Conservation (phyloP, 2,888 invertebrate species). For the Tetragonisca angustula region DNA sequence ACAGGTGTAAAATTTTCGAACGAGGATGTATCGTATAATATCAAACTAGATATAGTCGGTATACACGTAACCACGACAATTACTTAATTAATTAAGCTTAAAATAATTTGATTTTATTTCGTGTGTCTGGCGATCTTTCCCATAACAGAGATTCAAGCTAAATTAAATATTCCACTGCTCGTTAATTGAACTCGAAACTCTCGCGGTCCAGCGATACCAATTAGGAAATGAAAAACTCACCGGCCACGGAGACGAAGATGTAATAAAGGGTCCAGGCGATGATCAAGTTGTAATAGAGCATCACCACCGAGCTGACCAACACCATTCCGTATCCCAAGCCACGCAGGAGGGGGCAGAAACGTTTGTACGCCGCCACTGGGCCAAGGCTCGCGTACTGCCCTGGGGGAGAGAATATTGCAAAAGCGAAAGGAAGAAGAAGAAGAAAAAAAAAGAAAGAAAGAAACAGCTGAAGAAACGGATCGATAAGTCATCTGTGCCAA, state of each 20-base stretch:
- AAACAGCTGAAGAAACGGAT: slow-evolving; percentile 27
- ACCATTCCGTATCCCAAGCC: slow-evolving; percentile 92
- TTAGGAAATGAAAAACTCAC: slow-evolving; percentile 77
- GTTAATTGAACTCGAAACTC: too few species aligned
- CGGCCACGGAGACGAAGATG: slow-evolving; percentile 89
- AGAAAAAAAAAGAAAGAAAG: background rate
- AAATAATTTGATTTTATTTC: too few species aligned
- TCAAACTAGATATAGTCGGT: too few species aligned
- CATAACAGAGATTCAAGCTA: too few species aligned
- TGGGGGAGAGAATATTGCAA: slow-evolving; percentile 53
- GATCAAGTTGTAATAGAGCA: slow-evolving; percentile 91
- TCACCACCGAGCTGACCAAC: slow-evolving; percentile 90
- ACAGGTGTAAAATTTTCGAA: too few species aligned
- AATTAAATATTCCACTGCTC: too few species aligned
- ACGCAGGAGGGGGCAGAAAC: slow-evolving; percentile 91
- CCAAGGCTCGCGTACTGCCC: slow-evolving; percentile 92
- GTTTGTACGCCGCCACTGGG: slow-evolving; percentile 92
- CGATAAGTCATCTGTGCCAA: slow-evolving; percentile 40
- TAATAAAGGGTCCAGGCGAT: slow-evolving; percentile 92
- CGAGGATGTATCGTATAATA: too few species aligned
- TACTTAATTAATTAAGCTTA: too few species aligned
- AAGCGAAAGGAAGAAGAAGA: slow-evolving; percentile 20
- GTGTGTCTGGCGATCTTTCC: too few species aligned
- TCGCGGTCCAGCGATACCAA: too few species aligned
- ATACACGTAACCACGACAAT: too few species aligned